phyloP scores from a whole-genome alignment of 37 sponge, comb jelly and placozoan species.

The Chondrilla cf. caribensis region DNA sequence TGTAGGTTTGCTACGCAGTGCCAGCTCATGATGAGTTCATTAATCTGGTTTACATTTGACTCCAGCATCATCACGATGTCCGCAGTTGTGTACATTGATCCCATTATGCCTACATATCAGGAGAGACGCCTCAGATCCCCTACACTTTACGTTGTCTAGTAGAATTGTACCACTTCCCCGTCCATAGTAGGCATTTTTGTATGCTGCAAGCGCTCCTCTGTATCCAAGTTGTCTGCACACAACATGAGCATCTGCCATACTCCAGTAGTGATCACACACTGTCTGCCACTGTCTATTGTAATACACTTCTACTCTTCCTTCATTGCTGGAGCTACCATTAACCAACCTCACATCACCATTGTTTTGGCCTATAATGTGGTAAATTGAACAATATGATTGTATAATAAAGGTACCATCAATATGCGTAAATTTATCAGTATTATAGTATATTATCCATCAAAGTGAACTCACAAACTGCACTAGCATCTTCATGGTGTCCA shows the following conservation, averaged over 20 bases:
- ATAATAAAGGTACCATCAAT: too few relatives aligned
- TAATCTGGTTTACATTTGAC: neutral
- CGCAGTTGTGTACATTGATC: neutral
- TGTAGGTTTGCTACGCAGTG: too few relatives aligned
- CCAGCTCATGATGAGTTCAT: too few relatives aligned
- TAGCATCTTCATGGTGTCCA: constrained; percentile 25
- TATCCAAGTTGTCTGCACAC: constrained; percentile 43
- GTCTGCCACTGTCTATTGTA: constrained; percentile 28
- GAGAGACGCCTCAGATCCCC: neutral
- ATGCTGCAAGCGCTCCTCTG: constrained; percentile 1
- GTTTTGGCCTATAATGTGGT: neutral
- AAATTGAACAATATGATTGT: too few relatives aligned
- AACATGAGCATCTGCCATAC: constrained; percentile 23
- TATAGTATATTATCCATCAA: neutral
- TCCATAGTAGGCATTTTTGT: neutral
- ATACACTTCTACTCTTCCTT: constrained; percentile 26
- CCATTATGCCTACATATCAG: neutral
- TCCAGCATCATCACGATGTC: neutral
- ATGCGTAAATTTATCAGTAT: too few relatives aligned
- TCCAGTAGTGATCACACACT: constrained; percentile 28
- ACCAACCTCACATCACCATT: constrained; percentile 17
- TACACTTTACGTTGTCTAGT: neutral
- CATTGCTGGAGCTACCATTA: neutral
- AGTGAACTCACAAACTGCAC: neutral
- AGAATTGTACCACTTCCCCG: neutral